Percentiles rank a stretch among this genome's conserved stretches.
phyloP scores from a whole-genome alignment of 2,113 vertebrate species.

The Accipiter cooperii region DNA sequence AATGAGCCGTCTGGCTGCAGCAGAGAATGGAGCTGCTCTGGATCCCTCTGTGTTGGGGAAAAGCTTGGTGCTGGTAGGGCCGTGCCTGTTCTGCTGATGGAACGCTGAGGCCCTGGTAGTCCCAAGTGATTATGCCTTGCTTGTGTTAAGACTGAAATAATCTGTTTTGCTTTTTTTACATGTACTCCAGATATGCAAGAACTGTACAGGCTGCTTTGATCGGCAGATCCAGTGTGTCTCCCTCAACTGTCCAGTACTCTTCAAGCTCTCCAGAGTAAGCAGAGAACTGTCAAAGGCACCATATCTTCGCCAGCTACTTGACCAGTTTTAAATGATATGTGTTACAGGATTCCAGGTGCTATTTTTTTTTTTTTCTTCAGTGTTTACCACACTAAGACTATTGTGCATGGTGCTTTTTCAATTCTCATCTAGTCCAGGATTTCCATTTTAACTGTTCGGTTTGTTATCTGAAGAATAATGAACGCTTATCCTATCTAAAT shows the following conservation, averaged over 20 bases:
- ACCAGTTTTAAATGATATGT: conserved; percentile 86
- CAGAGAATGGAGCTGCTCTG: neutral
- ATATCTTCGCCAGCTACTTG: conserved; percentile 92
- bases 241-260: conserved; percentile 92
- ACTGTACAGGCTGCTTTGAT: conserved; percentile 86
- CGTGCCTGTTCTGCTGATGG: neutral
- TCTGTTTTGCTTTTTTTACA: neutral
- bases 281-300: conserved; percentile 90
- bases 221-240: conserved; percentile 88
- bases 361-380: conserved; percentile 52
- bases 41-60: neutral
- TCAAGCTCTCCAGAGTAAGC: conserved; percentile 87
- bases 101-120: fast-evolving
- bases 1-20: neutral
- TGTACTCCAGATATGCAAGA: conserved; percentile 84
- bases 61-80: neutral
- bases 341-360: conserved; percentile 75
- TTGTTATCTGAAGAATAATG: conserved; percentile 55
- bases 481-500: conserved; percentile 55
- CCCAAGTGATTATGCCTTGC: neutral
- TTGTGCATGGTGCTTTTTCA: conserved; percentile 81
- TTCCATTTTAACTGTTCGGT: conserved; percentile 61
- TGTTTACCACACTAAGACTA: conserved; percentile 76
- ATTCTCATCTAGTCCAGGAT: conserved; percentile 70
- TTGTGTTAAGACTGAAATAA: neutral